phyloP scores from a whole-genome alignment of 1,140 invertebrate genomes.

The Leptoteleia sp. region DNA sequence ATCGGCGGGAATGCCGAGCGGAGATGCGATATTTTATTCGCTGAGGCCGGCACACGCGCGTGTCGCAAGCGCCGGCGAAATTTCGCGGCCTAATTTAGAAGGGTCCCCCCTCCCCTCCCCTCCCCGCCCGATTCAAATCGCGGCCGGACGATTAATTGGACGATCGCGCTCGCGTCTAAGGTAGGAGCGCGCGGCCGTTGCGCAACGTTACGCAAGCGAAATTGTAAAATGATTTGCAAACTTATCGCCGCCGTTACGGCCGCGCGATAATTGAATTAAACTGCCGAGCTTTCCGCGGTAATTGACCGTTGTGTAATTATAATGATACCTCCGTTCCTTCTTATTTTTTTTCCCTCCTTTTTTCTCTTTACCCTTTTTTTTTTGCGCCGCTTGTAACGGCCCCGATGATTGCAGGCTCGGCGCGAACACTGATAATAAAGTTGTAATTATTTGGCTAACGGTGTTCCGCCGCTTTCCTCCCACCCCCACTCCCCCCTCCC shows the following conservation, averaged over 20 bases:
- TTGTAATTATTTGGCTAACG: slow-evolving; percentile 13
- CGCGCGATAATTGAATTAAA: slow-evolving; percentile 23
- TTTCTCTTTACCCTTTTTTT: too few relatives aligned
- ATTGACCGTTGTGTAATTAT: slow-evolving; percentile 29
- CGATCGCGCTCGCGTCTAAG: slow-evolving; percentile 9
- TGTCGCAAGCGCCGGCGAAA: slow-evolving; percentile 15
- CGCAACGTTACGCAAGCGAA: slow-evolving; percentile 18
- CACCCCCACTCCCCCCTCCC: too few relatives aligned
- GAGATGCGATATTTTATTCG: slow-evolving; percentile 52
- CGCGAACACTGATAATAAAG: slow-evolving; percentile 6
- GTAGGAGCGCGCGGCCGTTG: not conserved
- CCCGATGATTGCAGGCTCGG: too few relatives aligned
- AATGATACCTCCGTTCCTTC: too few relatives aligned
- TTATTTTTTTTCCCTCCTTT: too few relatives aligned
- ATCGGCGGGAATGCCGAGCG: slow-evolving; percentile 10
- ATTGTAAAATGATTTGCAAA: slow-evolving; percentile 30
- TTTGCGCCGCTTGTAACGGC: too few relatives aligned
- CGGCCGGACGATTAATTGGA: slow-evolving; percentile 34
- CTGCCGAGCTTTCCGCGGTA: slow-evolving; percentile 14
- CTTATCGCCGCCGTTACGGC: slow-evolving; percentile 7
- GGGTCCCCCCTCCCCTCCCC: too few relatives aligned
- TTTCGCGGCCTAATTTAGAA: slow-evolving; percentile 37
- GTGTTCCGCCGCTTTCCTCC: not conserved
- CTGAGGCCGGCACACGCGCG: not conserved
- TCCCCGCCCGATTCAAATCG: not conserved